These are phyloP conservation scores for Coremacera marginata DNA, from an alignment of 2,888 invertebrate species.

Conservation along the genomic window DNA sequence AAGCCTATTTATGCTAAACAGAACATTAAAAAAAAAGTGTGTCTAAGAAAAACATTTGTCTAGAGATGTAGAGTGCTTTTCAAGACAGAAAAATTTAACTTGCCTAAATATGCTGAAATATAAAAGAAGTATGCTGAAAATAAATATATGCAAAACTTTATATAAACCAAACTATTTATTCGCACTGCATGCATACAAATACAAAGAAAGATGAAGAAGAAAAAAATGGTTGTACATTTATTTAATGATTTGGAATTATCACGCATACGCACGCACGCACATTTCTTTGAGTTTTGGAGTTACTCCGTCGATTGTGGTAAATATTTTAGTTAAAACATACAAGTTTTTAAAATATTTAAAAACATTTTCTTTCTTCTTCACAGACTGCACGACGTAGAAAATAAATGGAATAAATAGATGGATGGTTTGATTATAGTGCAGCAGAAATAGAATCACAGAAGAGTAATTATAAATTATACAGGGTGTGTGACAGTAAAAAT, in stretches of 20 bases:
- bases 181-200: background rate
- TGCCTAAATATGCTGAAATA: background rate
- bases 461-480: background rate
- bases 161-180: background rate
- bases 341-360: conserved; percentile 1
- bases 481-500: background rate
- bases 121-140: background rate
- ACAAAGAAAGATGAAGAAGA: background rate
- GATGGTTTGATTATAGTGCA: background rate
- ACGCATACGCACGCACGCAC: background rate
- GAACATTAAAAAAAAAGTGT: too few relatives aligned
- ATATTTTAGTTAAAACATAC: background rate
- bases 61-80: too few relatives aligned
- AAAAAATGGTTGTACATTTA: background rate
- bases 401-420: too few relatives aligned
- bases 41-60: too few relatives aligned
- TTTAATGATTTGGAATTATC: too few relatives aligned
- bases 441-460: conserved; percentile 1
- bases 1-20: too few relatives aligned
- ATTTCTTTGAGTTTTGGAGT: background rate
- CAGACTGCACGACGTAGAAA: conserved; percentile 10
- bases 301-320: background rate
- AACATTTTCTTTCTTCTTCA: background rate
- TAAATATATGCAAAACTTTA: background rate
- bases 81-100: too few relatives aligned